These are phyloP conservation scores for Neopelma chrysocephalum DNA, from an alignment of 2,797 vertebrate species.

Conservation along the genomic window DNA sequence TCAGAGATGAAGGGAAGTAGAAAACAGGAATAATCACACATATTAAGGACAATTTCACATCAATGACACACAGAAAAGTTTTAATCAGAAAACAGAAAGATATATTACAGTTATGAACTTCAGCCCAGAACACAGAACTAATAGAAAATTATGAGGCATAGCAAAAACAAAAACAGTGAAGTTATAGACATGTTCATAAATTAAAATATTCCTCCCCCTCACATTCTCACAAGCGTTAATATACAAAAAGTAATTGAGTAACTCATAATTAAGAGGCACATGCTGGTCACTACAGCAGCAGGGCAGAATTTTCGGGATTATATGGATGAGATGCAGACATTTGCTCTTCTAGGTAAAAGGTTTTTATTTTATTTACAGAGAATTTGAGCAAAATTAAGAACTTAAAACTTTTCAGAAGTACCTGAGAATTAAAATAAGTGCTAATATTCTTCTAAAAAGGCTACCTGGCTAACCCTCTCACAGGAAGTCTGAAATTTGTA, in stretches of 20 bases:
- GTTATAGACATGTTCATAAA: background rate
- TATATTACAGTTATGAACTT: background rate
- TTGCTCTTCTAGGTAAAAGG: background rate
- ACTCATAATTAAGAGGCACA: background rate
- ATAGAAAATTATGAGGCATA: background rate
- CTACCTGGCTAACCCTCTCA: background rate
- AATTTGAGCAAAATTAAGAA: background rate
- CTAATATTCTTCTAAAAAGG: background rate
- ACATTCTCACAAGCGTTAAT: background rate
- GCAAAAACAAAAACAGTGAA: background rate
- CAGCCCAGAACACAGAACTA: background rate
- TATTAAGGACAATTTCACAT: background rate
- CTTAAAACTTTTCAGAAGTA: background rate
- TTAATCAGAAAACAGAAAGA: background rate
- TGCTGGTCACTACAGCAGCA: background rate
- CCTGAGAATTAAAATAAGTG: background rate
- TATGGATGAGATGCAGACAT: background rate
- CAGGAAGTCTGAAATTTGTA: background rate
- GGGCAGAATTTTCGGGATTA: background rate
- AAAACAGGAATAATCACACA: background rate
- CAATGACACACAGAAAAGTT: background rate
- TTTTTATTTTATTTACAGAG: background rate
- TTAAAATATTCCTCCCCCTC: background rate
- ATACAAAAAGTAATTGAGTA: background rate
- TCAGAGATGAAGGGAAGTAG: background rate